These are phyloP conservation scores for Pomacea maculata DNA, from an alignment of 1,140 invertebrate genomes.

Conservation along the genomic window DNA sequence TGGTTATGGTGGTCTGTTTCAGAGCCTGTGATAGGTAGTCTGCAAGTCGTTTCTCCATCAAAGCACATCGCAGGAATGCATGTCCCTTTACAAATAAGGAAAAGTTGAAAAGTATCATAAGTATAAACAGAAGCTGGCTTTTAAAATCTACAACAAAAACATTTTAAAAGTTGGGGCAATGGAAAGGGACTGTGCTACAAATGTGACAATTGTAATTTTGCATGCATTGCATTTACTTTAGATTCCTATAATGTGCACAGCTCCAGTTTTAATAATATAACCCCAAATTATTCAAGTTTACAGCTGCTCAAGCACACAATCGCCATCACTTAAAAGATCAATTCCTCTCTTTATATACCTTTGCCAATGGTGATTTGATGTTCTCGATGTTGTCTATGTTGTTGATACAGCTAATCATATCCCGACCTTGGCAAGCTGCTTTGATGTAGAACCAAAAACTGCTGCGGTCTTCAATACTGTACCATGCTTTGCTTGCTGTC, in stretches of 20 bases:
- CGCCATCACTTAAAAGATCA: no score
- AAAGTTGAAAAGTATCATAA: no score
- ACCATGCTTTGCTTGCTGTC: conserved; percentile 43
- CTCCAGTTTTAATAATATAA: no score
- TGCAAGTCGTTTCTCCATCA: conserved; percentile 52
- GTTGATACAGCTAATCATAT: conserved; percentile 42
- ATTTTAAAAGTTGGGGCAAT: no score
- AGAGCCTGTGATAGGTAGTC: conserved; percentile 46
- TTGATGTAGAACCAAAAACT: conserved; percentile 47
- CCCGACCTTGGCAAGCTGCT: conserved; percentile 30
- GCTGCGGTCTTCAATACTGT: conserved; percentile 30
- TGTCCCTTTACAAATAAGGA: conserved; percentile 36
- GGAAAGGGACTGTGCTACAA: no score
- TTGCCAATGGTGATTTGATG: conserved; percentile 42
- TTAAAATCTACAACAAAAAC: no score
- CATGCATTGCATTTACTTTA: no score
- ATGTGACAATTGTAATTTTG: no score
- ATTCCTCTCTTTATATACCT: conserved; percentile 27
- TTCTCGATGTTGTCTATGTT: conserved; percentile 49
- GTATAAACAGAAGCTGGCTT: no score
- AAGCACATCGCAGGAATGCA: conserved; percentile 46
- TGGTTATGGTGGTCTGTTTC: conserved; percentile 41
- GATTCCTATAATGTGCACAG: no score
- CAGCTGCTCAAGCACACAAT: no score
- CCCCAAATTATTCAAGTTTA: no score